Evolutionary conservation across 2,113 vertebrate species (phyloP), one percentile per base, ranked within the genome.

Genomic region (Scophthalmus maximus): DNA sequence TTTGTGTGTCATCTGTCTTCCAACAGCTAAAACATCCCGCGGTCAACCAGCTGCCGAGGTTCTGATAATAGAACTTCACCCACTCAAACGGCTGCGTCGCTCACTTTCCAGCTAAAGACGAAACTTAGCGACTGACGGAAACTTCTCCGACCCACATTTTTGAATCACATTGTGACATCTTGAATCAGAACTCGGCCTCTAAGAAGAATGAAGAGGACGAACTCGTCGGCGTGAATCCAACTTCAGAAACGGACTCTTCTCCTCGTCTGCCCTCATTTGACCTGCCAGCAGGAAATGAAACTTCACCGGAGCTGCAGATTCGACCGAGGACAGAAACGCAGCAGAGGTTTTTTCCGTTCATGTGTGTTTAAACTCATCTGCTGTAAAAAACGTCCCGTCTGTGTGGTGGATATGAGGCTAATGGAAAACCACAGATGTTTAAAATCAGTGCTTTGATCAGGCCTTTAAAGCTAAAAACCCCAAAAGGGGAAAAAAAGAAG

Each of bases 241-340:
- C 51, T 26, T 47, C 57, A 20, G n/a, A 15, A 18, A 29, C 53
- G 15, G 50, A 40, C 61, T 2, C 17, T 17, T 12, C n/a, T 30
- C 69, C 53, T 26, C 38, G 11, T 12, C 22, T 29, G 67, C 47
- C 53, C 47, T 84, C 73, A 57, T 73, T 83, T 79, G 4, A 85
- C 86, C 86, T 26, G 87, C 89, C 87, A 81, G 84, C 87, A 90
- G 86, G 81, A 83, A 84, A 82, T 78, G 55, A 49, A 73, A 66
- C 60, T 29, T 8, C 14, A 23, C 50, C 5, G 22, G 12, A 58
- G 30, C 26, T 10, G 52, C 34, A 46, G 66, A 38, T 15, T 8
- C 1, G 4, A 30, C 27, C 49, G 4, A 20, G 42, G 23, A 52
- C 47, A 56, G 4, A 61, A 23, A 51, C 58, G 2, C 56, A 27